A percentile compares a stretch with the other conserved stretches of the same genome.
phyloP scores from a whole-genome alignment of 2,888 invertebrate species.

The Steromphala cineraria region DNA sequence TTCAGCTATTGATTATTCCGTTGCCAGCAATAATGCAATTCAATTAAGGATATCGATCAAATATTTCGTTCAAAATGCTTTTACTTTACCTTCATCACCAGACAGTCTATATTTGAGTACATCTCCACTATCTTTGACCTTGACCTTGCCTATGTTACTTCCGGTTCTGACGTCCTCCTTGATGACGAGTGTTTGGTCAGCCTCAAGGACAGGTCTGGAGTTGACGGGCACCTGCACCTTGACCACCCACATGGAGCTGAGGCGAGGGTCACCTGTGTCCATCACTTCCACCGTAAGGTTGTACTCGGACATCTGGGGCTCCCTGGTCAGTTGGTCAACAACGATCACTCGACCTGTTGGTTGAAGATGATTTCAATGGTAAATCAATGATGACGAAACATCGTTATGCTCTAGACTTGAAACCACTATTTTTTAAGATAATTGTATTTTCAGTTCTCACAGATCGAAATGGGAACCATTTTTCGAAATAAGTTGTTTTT shows the following conservation, averaged over 20 bases:
- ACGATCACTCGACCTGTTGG: conserved; percentile 21
- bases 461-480: too few species aligned
- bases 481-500: too few species aligned
- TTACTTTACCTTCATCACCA: too few species aligned
- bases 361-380: too few species aligned
- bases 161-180: neutral
- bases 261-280: conserved; percentile 31
- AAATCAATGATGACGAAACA: too few species aligned
- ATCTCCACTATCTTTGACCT: neutral
- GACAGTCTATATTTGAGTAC: neutral
- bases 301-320: conserved; percentile 19
- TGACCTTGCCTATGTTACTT: neutral
- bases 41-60: too few species aligned
- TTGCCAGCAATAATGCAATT: too few species aligned
- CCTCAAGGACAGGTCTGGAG: neutral
- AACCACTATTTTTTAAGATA: too few species aligned
- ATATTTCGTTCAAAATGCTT: too few species aligned
- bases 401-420: too few species aligned
- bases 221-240: conserved; percentile 33
- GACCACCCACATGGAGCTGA: conserved; percentile 18
- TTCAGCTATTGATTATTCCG: too few species aligned
- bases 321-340: neutral
- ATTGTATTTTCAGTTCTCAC: too few species aligned
- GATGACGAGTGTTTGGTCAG: neutral
- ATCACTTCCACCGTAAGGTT: conserved; percentile 23